Conservation (phyloP, 1,140 invertebrate species). For the Bombus pascuorum region DNA sequence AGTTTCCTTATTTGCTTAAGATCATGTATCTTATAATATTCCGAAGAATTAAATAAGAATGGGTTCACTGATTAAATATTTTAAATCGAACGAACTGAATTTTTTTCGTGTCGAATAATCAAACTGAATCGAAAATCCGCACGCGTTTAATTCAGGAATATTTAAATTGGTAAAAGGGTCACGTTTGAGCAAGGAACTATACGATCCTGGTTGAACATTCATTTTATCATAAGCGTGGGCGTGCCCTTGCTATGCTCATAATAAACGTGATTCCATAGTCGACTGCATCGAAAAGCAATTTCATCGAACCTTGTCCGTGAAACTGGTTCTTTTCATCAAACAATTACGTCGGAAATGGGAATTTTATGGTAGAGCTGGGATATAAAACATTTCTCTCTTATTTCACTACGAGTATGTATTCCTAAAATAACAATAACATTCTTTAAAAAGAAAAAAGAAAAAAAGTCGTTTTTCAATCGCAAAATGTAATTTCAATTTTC, state of each 20-base stretch:
- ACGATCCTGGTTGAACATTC: constrained; percentile 32
- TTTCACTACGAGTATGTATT: neutral
- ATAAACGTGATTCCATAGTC: constrained; percentile 40
- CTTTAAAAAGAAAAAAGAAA: neutral
- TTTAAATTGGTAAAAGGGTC: neutral
- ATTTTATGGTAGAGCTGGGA: neutral
- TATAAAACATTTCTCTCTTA: neutral
- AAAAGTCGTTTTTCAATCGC: too few species aligned
- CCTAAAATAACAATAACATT: neutral
- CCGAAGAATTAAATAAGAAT: neutral
- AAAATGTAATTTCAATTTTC: too few species aligned
- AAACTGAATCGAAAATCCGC: neutral
- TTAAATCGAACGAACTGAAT: neutral
- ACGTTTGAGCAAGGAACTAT: neutral
- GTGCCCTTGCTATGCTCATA: constrained; percentile 15
- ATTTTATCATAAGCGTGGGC: constrained; percentile 50
- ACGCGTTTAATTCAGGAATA: neutral
- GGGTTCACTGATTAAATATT: neutral
- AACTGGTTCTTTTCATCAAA: neutral
- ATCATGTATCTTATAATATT: too few species aligned
- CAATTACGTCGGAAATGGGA: neutral
- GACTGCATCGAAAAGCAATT: constrained; percentile 5
- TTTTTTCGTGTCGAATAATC: neutral
- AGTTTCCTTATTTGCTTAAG: neutral
- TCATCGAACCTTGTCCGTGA: constrained; percentile 20